phyloP scores from a whole-genome alignment of 1,140 invertebrate species.

The Musca vetustissima region DNA sequence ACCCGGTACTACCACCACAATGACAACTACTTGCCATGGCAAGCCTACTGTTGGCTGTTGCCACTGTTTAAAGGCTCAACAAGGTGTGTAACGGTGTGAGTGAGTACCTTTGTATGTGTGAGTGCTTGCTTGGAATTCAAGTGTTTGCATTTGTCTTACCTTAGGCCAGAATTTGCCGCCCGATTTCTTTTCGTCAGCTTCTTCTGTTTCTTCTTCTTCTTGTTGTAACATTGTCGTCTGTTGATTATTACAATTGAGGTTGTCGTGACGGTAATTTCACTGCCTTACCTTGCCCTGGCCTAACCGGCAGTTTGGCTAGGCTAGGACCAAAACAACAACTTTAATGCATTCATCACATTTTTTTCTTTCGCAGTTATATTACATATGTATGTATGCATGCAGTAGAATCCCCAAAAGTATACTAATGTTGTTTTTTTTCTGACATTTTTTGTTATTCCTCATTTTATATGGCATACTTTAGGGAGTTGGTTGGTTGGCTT shows the following conservation, averaged over 20 bases:
- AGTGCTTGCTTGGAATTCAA: background rate
- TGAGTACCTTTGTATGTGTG: no score
- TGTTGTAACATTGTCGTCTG: background rate
- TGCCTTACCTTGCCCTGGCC: no score
- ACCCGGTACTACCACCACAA: no score
- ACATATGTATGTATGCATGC: no score
- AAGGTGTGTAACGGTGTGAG: background rate
- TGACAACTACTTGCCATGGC: background rate
- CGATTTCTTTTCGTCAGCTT: constrained; percentile 5
- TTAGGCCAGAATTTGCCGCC: constrained; percentile 13
- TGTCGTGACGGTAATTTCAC: no score
- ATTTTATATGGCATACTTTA: no score
- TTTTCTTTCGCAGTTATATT: no score
- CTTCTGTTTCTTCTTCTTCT: background rate
- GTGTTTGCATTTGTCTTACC: background rate
- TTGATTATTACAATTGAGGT: no score
- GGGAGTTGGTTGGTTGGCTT: no score
- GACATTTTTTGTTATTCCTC: background rate
- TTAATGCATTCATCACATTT: background rate
- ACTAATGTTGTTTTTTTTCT: background rate
- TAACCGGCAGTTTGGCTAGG: background rate
- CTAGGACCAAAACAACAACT: no score
- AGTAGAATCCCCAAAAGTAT: background rate
- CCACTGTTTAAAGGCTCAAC: background rate
- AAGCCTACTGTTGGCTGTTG: no score